Evolutionary conservation across 2,113 vertebrate species (phyloP), one percentile per base, ranked within the genome.

Genomic region (Dromas ardeola): DNA sequence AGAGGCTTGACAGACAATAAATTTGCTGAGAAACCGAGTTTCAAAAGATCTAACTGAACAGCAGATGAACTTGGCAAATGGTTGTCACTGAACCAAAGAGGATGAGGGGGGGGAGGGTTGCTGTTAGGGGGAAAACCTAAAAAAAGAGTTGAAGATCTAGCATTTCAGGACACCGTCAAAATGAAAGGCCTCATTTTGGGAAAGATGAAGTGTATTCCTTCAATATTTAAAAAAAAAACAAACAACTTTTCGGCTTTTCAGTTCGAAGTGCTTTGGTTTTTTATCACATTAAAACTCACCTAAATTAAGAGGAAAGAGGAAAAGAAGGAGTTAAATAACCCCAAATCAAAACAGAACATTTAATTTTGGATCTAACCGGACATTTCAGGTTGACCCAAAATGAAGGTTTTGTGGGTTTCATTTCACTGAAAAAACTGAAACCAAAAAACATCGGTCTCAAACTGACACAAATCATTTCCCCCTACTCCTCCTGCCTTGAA

Each of bases 401-500:
- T 4, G 49, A 79, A 96, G 94, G 22, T 62, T 58, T 17, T 27
- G 30, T 20, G 47, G 58, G 27, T 92, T 94, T 53, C 25, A 23
- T 83, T 76, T 92, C 55, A 70, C 52, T 71, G 50, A 49, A 83
- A 65, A 91, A 73, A 40, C 2, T 55, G 38, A 74, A 59, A 81
- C 3, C 10, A 88, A 72, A 89, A 79, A 79, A 26, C 15, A 40
- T 1, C 13, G 7, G 30, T 71, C 53, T 82, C 43, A 65, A 90
- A 87, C 36, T 10, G 70, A 26, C 36, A 40, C 0, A 2, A 86
- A 45, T 32, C 0, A 0, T 52, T 78, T 67, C 2, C 5, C 21
- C 42, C 10, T 26, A 38, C 36, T 43, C n/a, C 47, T 67, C 58
- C 52, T 34, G 26, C 45, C 23, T 10, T 30, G 47, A 34, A 87